Evolutionary conservation across 2,888 invertebrate species (phyloP), one percentile per base, ranked within the genome.

Genomic region (Drosophila leonis): DNA sequence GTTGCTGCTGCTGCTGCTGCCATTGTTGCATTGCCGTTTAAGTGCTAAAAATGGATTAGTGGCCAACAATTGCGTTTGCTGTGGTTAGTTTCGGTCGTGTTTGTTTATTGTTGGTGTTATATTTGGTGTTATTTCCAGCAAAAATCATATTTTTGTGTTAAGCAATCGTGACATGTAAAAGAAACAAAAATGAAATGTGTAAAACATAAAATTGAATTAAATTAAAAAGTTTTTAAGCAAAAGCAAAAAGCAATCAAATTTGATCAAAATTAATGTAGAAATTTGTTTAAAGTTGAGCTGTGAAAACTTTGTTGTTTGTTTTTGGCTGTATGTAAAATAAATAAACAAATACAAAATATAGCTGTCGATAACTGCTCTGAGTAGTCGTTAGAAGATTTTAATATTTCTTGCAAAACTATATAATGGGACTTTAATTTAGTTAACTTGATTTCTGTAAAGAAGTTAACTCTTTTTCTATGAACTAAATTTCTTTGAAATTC

Each of bases 41-140:
- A 89, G 88, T 88, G 91, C 92, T 93, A 92, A 76, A 92, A 93
- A 93, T 90, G 92, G 93, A 92, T 93, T 93, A 92, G 89, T 87
- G 68, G 82, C 72, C 75, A 72, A 83, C 75, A 66, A 79, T 88
- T 86, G 80, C 73, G 72, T 84, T 83, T 86, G 84, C 90, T 88
- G 83, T 60, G 63, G 78, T 91, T 88, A 91, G 78, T 90, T 72
- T 68, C 54, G 12, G 20, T 24, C 35, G 65, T 51, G 57, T 80
- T 73, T 39, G 54, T 59, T 42, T 57, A 20, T 57, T 60, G 31
- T 71, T 60, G 39, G 54, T 70, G 44, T 54, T 57, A 44, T 57
- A 6, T 24, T 10, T 46, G 62, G 54, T 51, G 54, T 42, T 64
- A 8, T 65, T 63, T 51, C 46, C 72, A 68, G 37, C 68, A 63